Base-by-base conservation (phyloP, 2,113 vertebrate genomes). In the Leptosomus discolor region DNA sequence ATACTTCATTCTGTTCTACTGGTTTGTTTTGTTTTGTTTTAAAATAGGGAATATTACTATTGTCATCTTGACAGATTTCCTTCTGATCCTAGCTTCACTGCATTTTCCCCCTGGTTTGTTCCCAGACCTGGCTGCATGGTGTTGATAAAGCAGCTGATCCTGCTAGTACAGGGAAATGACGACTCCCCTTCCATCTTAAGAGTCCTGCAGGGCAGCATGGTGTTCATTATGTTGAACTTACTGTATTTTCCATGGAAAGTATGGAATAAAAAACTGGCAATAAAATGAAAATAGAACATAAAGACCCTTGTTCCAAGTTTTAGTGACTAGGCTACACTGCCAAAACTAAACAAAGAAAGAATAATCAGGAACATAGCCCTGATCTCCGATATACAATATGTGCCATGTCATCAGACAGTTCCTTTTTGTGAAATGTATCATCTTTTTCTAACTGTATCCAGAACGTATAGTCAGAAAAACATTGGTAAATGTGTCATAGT, bases 311-410 rank as follows among this genome's bases (percentile, higher is more conserved):
- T 90, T 93, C 67, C 90, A 95, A 76, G 67, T 95, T 82, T 92
- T 79, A 73, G 46, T 78, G 80, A 91, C 70, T 75, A 68, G 56
- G 58, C 92, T 90, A 75, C 50, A 29, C 29, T 78, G 74, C 78
- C 86, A 95, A 92, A 96, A 85, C 71, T 71, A 92, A 97, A 92
- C 8, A 83, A 94, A 95, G 41, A 37, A 79, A 61, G 75, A 92
- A 90, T 88, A 93, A 90, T 86, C 41, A 82, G 70, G 68, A 95
- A 46, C 48, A 85, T 78, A 57, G 13, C 23, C 65, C 39, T n/a
- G n/a, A 65, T 76, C 32, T n/a, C 51, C 5, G 4, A 9, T 76
- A 75, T 81, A 5, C 5, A 6, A 34, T 70, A 82, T 9, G 18
- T 84, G 69, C 80, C 69, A 63, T 90, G 45, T 94, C 87, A 90